Base-by-base conservation (phyloP, 2,113 vertebrate species). In the Epinephelus cyanopodus region DNA sequence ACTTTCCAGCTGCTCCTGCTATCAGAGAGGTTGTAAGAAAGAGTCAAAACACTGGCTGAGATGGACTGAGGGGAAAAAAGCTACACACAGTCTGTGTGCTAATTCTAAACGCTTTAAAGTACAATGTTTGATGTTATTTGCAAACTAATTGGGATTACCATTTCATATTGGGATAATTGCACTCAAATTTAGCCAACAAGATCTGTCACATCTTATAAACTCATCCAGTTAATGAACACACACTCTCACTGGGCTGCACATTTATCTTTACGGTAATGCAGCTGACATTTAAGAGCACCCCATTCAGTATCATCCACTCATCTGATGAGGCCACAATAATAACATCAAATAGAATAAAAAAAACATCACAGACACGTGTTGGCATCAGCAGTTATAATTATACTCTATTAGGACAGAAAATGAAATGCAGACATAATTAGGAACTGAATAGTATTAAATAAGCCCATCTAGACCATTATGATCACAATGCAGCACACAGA, bases 1-100 rank as follows among this genome's bases (percentile, higher is more conserved):
- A 73, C 58, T 69, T 72, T 66, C n/a, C 57, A 72, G 56, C 39
- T 45, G 77, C 45, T 47, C 54, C 53, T 58, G 71, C 53, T 53
- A 1, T 21, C 17, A 56, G 25, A 70, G 60, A 8, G 3, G 14
- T 27, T n/a, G 21, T 33, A 21, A 53, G 33, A 62, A 71, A 45
- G 18, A 21, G 2, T 19, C 21, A 48, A 52, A 68, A 29, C 19
- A 12, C 17, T 7, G 10, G 0, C 25, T 17, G 10, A 65, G 6
- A 62, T 10, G n/a, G 29, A 48, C 8, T 13, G 27, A n/a, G 0
- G 0, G 52, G 19, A 54, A 14, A 61, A 9, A 67, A 45, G 11
- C 25, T 73, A 9, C 15, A 57, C 29, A 42, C 7, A 3, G 13
- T 3, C 6, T 42, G 17, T 53, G 9, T 21, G 70, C 18, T 45